Evolutionary conservation across 2,888 invertebrate genomes (phyloP).

Genomic region (Onchidella celtica): DNA sequence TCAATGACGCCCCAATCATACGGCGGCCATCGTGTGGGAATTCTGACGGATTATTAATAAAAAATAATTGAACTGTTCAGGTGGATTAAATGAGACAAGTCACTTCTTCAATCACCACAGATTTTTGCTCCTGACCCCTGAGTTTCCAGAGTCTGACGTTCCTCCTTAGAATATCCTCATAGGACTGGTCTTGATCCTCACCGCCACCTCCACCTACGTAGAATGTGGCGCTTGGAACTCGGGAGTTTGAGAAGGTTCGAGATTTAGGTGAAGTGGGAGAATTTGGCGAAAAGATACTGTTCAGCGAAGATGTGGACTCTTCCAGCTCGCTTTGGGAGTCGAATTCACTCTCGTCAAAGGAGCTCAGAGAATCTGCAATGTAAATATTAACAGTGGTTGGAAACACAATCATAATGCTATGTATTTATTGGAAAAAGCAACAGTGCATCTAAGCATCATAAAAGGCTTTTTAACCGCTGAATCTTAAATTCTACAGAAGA

Average conservation of each 20-base stretch:
- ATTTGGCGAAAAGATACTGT: neutral
- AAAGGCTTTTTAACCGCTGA: too few species aligned
- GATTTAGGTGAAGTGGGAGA: neutral
- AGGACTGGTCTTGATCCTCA: constrained; percentile 27
- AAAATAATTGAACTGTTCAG: too few species aligned
- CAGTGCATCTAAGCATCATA: too few species aligned
- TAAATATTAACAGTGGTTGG: too few species aligned
- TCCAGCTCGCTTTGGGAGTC: constrained; percentile 45
- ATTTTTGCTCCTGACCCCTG: neutral
- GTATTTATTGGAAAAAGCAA: too few species aligned
- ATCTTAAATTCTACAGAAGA: too few species aligned
- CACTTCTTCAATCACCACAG: constrained; percentile 13
- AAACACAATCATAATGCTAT: too few species aligned
- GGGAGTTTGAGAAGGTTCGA: neutral
- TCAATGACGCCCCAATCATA: too few species aligned
- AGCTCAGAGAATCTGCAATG: constrained; percentile 33
- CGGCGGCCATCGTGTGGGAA: too few species aligned
- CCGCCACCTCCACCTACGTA: neutral
- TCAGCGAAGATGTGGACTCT: constrained; percentile 30
- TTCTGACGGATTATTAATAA: too few species aligned
- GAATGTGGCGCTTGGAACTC: neutral
- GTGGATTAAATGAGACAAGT: neutral
- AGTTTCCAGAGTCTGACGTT: constrained; percentile 50
- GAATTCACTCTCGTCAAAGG: constrained; percentile 34
- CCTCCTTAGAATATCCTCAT: constrained; percentile 47